Evolutionary conservation across 1,140 invertebrate genomes (phyloP).

Genomic region (Drosophila suzukii): DNA sequence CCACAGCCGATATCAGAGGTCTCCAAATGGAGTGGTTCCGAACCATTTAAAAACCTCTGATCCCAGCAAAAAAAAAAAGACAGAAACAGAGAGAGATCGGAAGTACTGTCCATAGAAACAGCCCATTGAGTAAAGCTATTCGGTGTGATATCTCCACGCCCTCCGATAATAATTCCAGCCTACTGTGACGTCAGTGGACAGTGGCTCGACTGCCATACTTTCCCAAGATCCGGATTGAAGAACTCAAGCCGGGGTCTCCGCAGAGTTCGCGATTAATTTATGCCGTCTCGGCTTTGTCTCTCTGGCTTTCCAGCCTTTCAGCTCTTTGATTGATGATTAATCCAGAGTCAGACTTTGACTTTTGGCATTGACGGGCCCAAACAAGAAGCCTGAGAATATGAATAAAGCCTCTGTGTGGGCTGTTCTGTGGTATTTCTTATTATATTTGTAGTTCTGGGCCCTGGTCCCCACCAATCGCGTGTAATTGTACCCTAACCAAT

Average conservation of each 20-base stretch:
- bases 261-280: conserved; percentile 64
- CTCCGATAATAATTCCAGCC: background rate
- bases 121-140: conserved; percentile 3
- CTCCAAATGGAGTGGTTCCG: conserved; percentile 1
- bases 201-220: conserved; percentile 12
- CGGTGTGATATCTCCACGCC: conserved; percentile 2
- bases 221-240: conserved; percentile 34
- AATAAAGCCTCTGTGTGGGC: conserved; percentile 22
- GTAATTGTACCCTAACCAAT: conserved; percentile 23
- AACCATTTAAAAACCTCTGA: conserved; percentile 12
- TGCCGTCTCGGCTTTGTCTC: conserved; percentile 37
- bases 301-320: conserved; percentile 12
- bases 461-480: conserved; percentile 3
- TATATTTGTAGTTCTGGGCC: conserved; percentile 4
- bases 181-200: conserved; percentile 19
- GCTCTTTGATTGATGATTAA: conserved; percentile 78
- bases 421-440: conserved; percentile 7
- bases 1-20: conserved; percentile 1
- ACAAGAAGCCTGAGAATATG: conserved; percentile 35
- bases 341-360: conserved; percentile 81
- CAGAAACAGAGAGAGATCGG: background rate
- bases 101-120: conserved; percentile 13
- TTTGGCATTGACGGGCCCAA: conserved; percentile 69
- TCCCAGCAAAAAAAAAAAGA: background rate
- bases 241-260: conserved; percentile 9